A percentile compares a stretch with the other conserved stretches of the same genome.
Evolutionary conservation across 1,140 invertebrate genomes (phyloP).

Genomic region (Caenorhabditis tropicalis): DNA sequence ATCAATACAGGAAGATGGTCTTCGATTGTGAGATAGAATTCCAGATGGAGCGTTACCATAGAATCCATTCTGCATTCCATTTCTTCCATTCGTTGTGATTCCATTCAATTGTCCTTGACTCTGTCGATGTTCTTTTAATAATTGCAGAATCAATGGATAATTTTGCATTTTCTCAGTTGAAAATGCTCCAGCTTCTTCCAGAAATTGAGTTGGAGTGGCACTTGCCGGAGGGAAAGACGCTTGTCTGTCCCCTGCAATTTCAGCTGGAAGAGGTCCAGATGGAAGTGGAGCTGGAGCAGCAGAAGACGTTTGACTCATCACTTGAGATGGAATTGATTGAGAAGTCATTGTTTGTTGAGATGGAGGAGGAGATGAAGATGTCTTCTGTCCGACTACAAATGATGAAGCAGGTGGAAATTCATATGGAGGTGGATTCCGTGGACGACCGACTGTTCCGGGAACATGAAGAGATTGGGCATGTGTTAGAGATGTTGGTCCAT

Average conservation of each 20-base stretch:
- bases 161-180: conserved; percentile 31
- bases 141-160: conserved; percentile 37
- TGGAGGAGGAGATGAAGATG: conserved; percentile 1
- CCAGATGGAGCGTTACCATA: background rate
- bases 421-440: conserved; percentile 7
- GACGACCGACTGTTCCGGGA: background rate
- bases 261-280: background rate
- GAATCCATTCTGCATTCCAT: conserved; percentile 15
- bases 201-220: conserved; percentile 32
- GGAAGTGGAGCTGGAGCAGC: background rate
- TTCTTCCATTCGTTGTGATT: background rate
- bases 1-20: conserved; percentile 12
- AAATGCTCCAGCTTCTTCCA: conserved; percentile 7
- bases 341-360: no score
- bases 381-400: background rate
- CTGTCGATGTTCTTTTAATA: background rate
- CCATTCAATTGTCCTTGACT: conserved; percentile 19
- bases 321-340: background rate
- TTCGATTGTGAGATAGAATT: conserved; percentile 15
- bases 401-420: background rate
- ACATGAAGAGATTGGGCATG: conserved; percentile 33
- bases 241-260: conserved; percentile 25
- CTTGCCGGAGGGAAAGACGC: conserved; percentile 9
- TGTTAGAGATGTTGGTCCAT: background rate
- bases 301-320: background rate